Evolutionary conservation across 2,888 invertebrate genomes (phyloP).

Genomic region (Hermodice carunculata): DNA sequence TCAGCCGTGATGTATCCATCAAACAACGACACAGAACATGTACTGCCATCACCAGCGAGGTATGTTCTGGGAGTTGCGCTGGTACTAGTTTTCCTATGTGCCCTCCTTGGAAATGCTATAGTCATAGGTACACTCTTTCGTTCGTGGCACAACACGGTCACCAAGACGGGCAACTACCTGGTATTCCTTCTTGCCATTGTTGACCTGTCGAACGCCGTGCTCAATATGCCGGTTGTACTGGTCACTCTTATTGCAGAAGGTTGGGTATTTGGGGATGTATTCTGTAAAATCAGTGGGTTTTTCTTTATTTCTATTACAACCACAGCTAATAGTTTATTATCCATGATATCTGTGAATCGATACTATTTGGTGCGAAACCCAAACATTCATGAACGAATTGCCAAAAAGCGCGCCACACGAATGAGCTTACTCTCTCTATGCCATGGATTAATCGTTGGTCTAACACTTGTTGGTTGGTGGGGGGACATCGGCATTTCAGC

Average conservation of each 20-base stretch:
- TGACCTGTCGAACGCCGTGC: slow-evolving; percentile 1
- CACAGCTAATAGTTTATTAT: background rate
- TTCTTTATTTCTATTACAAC: background rate
- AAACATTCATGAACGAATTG: slow-evolving; percentile 1
- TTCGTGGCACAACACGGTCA: slow-evolving; percentile 1
- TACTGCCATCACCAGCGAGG: too few relatives aligned
- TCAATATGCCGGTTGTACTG: background rate
- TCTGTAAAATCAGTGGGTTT: background rate
- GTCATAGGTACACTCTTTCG: background rate
- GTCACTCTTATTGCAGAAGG: background rate
- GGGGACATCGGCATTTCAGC: background rate
- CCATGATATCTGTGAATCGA: slow-evolving; percentile 1
- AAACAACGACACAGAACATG: too few relatives aligned
- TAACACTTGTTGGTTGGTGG: background rate
- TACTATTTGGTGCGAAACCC: background rate
- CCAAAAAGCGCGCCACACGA: background rate
- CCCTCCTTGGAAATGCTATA: background rate
- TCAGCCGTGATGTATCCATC: too few relatives aligned
- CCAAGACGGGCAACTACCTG: slow-evolving; percentile 8
- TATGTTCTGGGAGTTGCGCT: background rate
- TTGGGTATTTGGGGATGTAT: background rate
- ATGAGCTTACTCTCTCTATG: background rate
- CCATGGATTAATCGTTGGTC: background rate
- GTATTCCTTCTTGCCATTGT: slow-evolving; percentile 1
- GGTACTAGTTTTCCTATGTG: background rate